These are phyloP conservation scores for Calliphora vicina DNA, from an alignment of 1,140 invertebrate species.

Conservation along the genomic window DNA sequence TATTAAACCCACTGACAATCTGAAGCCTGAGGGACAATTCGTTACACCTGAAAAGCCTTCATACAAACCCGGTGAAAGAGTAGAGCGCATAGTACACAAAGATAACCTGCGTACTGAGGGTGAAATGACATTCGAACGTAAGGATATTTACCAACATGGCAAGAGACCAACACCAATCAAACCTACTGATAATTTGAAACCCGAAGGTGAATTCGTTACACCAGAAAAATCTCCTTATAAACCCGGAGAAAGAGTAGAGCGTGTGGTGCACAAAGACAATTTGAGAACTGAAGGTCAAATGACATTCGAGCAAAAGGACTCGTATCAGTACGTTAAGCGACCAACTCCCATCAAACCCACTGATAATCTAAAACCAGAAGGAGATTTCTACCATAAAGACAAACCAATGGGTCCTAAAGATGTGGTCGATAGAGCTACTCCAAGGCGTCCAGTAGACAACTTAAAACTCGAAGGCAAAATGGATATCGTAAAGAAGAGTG, in stretches of 20 bases:
- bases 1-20: slow-evolving; percentile 70
- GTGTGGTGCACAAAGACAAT: slow-evolving; percentile 66
- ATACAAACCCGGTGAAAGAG: slow-evolving; percentile 66
- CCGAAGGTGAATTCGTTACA: slow-evolving; percentile 68
- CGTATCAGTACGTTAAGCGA: slow-evolving; percentile 62
- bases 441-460: slow-evolving; percentile 71
- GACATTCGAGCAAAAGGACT: slow-evolving; percentile 62
- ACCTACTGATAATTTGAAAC: slow-evolving; percentile 66
- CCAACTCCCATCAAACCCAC: slow-evolving; percentile 62
- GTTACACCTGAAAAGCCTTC: slow-evolving; percentile 59
- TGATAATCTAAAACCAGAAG: slow-evolving; percentile 69
- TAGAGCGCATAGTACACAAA: slow-evolving; percentile 66
- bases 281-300: slow-evolving; percentile 70
- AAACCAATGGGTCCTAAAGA: slow-evolving; percentile 48
- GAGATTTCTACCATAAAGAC: slow-evolving; percentile 65
- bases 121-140: slow-evolving; percentile 43
- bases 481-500: slow-evolving; percentile 62
- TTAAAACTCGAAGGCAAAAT: slow-evolving; percentile 72
- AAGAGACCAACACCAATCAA: slow-evolving; percentile 57
- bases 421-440: slow-evolving; percentile 66
- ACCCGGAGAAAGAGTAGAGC: slow-evolving; percentile 64
- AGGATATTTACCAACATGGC: slow-evolving; percentile 57
- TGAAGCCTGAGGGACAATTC: slow-evolving; percentile 69
- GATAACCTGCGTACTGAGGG: slow-evolving; percentile 57
- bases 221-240: slow-evolving; percentile 64